Evolutionary conservation across 1,140 invertebrate genomes (phyloP).

Genomic region (Hesperophylax magnus): DNA sequence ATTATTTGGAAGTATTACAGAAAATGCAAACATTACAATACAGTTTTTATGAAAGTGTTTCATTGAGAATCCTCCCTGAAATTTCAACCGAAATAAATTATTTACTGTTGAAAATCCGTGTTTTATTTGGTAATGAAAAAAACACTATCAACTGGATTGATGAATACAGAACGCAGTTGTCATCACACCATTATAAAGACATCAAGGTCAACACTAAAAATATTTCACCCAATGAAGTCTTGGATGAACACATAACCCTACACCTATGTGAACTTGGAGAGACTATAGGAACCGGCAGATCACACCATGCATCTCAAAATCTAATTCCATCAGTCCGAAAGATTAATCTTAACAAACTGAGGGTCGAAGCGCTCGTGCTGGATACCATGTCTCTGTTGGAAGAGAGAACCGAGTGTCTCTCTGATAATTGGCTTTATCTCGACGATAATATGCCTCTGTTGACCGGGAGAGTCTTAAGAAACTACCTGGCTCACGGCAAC

Average conservation of each 20-base stretch:
- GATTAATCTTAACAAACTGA: not conserved
- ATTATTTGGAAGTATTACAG: not conserved
- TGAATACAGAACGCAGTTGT: not conserved
- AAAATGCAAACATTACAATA: not conserved
- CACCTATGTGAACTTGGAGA: not conserved
- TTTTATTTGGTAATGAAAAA: not conserved
- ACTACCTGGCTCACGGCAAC: not conserved
- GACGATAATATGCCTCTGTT: not conserved
- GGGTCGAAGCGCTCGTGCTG: not conserved
- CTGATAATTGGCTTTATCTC: not conserved
- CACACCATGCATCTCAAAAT: not conserved
- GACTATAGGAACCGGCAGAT: not conserved
- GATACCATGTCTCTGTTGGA: not conserved
- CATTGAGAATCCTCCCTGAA: not conserved
- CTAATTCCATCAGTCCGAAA: not conserved
- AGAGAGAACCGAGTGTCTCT: not conserved
- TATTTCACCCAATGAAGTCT: not conserved
- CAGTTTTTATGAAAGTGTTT: not conserved
- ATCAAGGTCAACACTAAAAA: not conserved
- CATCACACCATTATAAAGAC: not conserved
- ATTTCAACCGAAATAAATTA: not conserved
- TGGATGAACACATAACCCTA: not conserved
- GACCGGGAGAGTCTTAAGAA: not conserved
- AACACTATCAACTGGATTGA: not conserved
- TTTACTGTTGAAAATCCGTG: not conserved